phyloP scores from a whole-genome alignment of 2,888 invertebrate species.

The Polydrusus pterygomalis region DNA sequence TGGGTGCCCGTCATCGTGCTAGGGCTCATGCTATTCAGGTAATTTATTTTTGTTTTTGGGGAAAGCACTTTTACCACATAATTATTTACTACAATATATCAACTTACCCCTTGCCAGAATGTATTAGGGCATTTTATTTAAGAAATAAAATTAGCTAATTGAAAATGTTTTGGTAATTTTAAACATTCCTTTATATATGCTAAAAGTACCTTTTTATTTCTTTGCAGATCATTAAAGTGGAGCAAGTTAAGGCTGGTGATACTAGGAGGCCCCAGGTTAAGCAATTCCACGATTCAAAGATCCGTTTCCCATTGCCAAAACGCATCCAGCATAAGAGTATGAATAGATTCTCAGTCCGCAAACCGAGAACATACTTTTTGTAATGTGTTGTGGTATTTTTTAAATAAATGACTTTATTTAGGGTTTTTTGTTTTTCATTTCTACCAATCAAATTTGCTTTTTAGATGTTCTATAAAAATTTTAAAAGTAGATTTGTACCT shows the following conservation, averaged over 20 bases:
- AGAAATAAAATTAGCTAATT: no score
- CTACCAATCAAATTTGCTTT: background rate
- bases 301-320: slow-evolving; percentile 97
- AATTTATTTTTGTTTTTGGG: slow-evolving; percentile 27
- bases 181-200: no score
- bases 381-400: slow-evolving; percentile 59
- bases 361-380: slow-evolving; percentile 87
- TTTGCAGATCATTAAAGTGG: slow-evolving; percentile 91
- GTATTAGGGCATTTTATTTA: no score
- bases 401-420: slow-evolving; percentile 48
- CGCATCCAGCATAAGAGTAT: slow-evolving; percentile 89
- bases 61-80: no score
- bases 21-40: slow-evolving; percentile 96
- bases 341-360: slow-evolving; percentile 88
- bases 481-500: no score
- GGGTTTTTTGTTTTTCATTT: background rate
- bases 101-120: no score
- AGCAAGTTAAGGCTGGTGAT: slow-evolving; percentile 90
- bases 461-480: no score
- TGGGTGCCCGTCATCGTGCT: slow-evolving; percentile 98
- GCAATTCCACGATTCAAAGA: slow-evolving; percentile 98
- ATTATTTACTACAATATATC: no score
- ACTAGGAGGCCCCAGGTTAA: slow-evolving; percentile 96
- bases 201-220: slow-evolving; percentile 20
- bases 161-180: no score